These are phyloP conservation scores for Plebejus melissa DNA, from an alignment of 2,888 invertebrate species.

Conservation along the genomic window DNA sequence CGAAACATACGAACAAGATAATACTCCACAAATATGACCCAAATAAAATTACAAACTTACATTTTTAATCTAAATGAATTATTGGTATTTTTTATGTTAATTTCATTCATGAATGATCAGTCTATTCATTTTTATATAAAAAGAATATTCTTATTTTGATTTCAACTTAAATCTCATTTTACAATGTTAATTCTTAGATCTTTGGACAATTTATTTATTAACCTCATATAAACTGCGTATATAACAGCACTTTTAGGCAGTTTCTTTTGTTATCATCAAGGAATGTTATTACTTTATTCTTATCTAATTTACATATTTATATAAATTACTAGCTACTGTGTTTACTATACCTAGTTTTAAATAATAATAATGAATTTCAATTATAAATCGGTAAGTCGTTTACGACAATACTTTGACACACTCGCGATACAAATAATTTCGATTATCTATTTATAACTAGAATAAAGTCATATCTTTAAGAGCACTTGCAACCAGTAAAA, in stretches of 20 bases:
- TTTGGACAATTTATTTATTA: neutral
- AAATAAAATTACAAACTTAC: neutral
- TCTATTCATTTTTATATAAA: slow-evolving; percentile 16
- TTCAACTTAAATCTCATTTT: neutral
- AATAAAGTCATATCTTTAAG: neutral
- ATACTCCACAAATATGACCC: neutral
- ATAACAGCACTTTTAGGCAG: slow-evolving; percentile 3
- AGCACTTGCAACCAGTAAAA: neutral
- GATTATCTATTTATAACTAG: neutral
- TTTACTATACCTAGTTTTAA: neutral
- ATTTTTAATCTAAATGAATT: neutral
- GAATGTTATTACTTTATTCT: slow-evolving; percentile 12
- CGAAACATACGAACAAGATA: neutral
- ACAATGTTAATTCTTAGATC: neutral
- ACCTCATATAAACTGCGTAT: neutral
- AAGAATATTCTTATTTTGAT: neutral
- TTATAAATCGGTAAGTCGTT: neutral
- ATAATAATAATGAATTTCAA: slow-evolving; percentile 3
- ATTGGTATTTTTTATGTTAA: neutral
- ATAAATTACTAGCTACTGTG: neutral
- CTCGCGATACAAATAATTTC: neutral
- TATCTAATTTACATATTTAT: neutral
- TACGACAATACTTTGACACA: slow-evolving; percentile 7
- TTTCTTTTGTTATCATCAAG: slow-evolving; percentile 8
- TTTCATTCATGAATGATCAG: neutral